Base-by-base conservation (phyloP, 2,113 vertebrate species). In the Scolopax mira region DNA sequence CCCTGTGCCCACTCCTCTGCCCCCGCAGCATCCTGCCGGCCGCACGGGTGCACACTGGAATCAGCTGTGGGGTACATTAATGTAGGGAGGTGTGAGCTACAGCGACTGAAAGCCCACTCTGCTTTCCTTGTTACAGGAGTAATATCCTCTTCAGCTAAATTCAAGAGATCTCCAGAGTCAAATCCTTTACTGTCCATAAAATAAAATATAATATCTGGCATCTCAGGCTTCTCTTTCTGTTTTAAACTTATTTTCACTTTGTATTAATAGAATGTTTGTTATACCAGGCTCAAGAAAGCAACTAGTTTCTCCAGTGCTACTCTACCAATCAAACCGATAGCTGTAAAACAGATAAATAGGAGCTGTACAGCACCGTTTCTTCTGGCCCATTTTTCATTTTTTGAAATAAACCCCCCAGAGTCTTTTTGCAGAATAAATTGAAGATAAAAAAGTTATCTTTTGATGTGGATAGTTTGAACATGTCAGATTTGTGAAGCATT, bases 271-370 rank as follows among this genome's bases (percentile, higher is more conserved):
- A 66, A 51, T 81, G 65, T 86, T 96, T 90, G 85, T 95, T 88
- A 79, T 62, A 82, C 23, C 55, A 51, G 65, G 67, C 89, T 88
- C 87, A 90, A 78, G 95, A 88, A 93, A 96, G 91, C 91, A 96
- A 88, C 94, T 95, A 85, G 72, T 93, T 97, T 97, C 95, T 85
- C 93, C 57, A 80, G 94, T 88, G 87, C 86, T 97, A 93, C 93
- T 92, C 95, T 85, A 91, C 93, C 89, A 95, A 97, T 97, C 97
- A 93, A 97, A 92, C 55, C 89, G 96, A 97, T 97, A 96, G 96
- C 95, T 97, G 95, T 97, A 98, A 96, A 98, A 77, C 95, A 98
- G 97, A 98, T 98, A 98, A 98, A 98, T 90, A 97, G 97, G 92
- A 97, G 94, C 95, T 88, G 66, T 85, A 92, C 85, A 90, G 87